Conservation (phyloP, 2,888 invertebrate species). For the Onthophagus sagittarius region DNA sequence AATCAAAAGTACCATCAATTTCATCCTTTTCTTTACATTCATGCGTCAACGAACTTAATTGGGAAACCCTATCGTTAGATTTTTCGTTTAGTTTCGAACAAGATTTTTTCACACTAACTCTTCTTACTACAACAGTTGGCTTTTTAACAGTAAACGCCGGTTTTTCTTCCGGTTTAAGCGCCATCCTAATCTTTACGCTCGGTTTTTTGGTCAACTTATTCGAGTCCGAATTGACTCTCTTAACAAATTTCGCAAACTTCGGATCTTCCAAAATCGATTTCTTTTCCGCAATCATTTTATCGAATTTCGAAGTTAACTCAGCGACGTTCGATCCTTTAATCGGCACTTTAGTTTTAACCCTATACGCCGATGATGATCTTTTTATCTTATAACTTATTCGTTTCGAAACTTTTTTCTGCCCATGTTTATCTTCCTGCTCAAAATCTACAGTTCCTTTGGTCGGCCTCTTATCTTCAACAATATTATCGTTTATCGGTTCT, state of each 20-base stretch:
- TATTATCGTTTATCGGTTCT: background rate
- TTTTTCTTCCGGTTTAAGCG: conserved; percentile 27
- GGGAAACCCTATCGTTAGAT: conserved; percentile 28
- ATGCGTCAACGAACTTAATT: conserved; percentile 29
- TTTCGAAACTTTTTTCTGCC: conserved; percentile 47
- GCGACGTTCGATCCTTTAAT: conserved; percentile 60
- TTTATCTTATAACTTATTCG: conserved; percentile 62
- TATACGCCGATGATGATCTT: conserved; percentile 49
- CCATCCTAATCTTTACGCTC: conserved; percentile 51
- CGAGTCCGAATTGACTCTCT: conserved; percentile 41
- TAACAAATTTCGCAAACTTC: conserved; percentile 52
- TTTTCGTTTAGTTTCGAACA: conserved; percentile 27
- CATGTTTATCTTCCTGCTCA: conserved; percentile 11
- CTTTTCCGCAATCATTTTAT: conserved; percentile 57
- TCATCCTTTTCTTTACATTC: conserved; percentile 20
- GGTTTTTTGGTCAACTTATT: conserved; percentile 33
- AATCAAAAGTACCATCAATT: conserved; percentile 21
- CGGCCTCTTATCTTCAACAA: conserved; percentile 7
- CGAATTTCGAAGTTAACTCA: conserved; percentile 66
- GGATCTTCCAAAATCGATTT: conserved; percentile 52
- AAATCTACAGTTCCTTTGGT: background rate
- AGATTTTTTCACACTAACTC: conserved; percentile 25
- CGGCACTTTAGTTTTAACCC: conserved; percentile 49
- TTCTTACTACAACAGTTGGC: conserved; percentile 24
- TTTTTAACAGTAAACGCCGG: conserved; percentile 27